phyloP scores from a whole-genome alignment of 2,113 vertebrate species.

The Cricetomys ansorgei region DNA sequence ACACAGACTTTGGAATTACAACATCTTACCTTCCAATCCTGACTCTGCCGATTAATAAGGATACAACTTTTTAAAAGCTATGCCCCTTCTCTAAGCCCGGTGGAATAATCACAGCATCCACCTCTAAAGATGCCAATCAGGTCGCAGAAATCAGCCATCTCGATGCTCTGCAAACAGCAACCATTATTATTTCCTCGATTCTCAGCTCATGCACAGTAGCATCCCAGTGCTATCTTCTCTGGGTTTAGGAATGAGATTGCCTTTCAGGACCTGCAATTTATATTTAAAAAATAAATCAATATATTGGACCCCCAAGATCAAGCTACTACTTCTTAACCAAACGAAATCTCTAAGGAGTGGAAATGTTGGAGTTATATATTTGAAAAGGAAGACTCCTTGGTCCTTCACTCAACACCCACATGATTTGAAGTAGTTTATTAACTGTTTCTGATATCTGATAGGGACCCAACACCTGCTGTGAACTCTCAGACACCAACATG shows the following conservation, averaged over 20 bases:
- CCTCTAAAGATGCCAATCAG: background rate
- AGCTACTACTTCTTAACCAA: background rate
- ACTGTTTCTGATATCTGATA: background rate
- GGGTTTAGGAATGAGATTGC: background rate
- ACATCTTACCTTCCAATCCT: background rate
- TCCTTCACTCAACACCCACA: background rate
- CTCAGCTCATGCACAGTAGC: background rate
- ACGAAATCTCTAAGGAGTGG: background rate
- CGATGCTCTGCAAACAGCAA: background rate
- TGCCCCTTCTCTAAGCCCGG: background rate
- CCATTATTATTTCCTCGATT: background rate
- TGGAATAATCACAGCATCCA: background rate
- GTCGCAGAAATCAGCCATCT: background rate
- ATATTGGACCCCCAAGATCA: background rate
- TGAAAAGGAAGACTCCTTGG: background rate
- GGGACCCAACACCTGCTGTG: background rate
- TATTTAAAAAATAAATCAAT: background rate
- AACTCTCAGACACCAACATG: background rate
- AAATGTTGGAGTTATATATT: background rate
- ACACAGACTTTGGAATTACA: background rate
- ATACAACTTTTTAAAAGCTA: background rate
- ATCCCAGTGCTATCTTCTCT: background rate
- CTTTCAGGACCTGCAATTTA: background rate
- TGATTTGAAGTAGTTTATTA: background rate
- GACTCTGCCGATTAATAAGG: background rate